phyloP scores from a whole-genome alignment of 1,140 invertebrate species.

The Brachionus plicatilis region DNA sequence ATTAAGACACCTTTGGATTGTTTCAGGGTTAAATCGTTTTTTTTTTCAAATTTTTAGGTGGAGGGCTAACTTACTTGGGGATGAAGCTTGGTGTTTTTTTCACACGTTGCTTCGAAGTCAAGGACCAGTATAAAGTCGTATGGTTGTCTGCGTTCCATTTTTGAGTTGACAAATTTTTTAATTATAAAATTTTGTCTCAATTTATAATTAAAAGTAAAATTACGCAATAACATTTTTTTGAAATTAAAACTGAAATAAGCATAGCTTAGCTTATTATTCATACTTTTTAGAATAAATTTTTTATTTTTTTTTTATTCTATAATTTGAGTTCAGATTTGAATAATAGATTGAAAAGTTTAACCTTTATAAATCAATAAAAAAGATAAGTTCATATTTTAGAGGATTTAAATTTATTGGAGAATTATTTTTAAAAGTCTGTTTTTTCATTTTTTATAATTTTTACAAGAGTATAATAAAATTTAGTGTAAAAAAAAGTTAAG shows the following conservation, averaged over 20 bases:
- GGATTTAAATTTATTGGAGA: no score
- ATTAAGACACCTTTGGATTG: neutral
- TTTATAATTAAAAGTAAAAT: neutral
- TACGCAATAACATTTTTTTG: neutral
- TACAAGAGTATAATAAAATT: no score
- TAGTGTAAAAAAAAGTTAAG: no score
- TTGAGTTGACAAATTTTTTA: neutral
- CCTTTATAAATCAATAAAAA: no score
- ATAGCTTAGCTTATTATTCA: no score
- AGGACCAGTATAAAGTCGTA: slow-evolving; percentile 61
- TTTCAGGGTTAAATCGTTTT: no score
- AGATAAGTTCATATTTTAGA: no score
- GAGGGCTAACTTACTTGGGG: slow-evolving; percentile 51
- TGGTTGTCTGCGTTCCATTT: slow-evolving; percentile 41
- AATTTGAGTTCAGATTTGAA: no score
- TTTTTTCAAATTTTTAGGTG: neutral
- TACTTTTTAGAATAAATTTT: neutral
- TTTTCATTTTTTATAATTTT: no score
- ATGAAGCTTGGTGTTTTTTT: slow-evolving; percentile 45
- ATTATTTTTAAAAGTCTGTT: no score
- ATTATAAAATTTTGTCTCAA: neutral
- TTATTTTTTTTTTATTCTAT: no score
- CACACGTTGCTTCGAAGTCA: slow-evolving; percentile 65
- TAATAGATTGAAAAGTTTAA: no score
- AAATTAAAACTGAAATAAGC: neutral